Evolutionary conservation across 2,888 invertebrate genomes (phyloP).

Genomic region (Agonopterix subpropinquella): DNA sequence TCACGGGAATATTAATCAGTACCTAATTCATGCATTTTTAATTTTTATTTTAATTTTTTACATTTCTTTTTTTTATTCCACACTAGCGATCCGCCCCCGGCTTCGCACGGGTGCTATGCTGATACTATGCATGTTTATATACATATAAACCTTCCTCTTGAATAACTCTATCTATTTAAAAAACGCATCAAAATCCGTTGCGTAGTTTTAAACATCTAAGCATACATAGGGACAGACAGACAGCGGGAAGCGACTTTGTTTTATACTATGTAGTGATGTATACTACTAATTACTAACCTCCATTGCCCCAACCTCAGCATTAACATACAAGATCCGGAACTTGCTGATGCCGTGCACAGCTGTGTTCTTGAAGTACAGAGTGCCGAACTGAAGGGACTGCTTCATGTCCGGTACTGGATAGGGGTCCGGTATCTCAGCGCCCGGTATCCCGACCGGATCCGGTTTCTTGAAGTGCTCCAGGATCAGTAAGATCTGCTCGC

Average conservation of each 20-base stretch:
- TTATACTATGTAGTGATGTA: too few species aligned
- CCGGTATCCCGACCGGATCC: slow-evolving; percentile 88
- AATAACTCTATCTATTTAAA: too few species aligned
- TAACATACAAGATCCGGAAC: slow-evolving; percentile 83
- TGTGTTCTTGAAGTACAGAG: slow-evolving; percentile 82
- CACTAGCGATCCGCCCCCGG: too few species aligned
- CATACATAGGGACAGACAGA: too few species aligned
- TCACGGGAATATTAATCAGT: too few species aligned
- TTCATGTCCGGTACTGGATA: slow-evolving; percentile 85
- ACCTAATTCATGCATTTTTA: too few species aligned
- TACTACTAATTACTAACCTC: slow-evolving; percentile 63
- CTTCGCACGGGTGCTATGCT: too few species aligned
- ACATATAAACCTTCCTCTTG: too few species aligned
- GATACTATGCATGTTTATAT: too few species aligned
- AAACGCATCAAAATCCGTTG: too few species aligned
- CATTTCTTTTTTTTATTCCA: not conserved
- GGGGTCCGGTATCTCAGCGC: slow-evolving; percentile 87
- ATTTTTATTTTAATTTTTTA: not conserved
- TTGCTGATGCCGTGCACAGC: slow-evolving; percentile 85
- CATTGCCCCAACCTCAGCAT: slow-evolving; percentile 84
- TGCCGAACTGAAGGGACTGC: slow-evolving; percentile 81
- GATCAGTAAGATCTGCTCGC: slow-evolving; percentile 81
- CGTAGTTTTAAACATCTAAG: too few species aligned
- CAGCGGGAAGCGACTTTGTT: too few species aligned
- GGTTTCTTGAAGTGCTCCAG: slow-evolving; percentile 87